Percentiles rank a stretch among this genome's conserved stretches.
Conservation (phyloP, 2,797 vertebrate species). For the Mus spretus region DNA sequence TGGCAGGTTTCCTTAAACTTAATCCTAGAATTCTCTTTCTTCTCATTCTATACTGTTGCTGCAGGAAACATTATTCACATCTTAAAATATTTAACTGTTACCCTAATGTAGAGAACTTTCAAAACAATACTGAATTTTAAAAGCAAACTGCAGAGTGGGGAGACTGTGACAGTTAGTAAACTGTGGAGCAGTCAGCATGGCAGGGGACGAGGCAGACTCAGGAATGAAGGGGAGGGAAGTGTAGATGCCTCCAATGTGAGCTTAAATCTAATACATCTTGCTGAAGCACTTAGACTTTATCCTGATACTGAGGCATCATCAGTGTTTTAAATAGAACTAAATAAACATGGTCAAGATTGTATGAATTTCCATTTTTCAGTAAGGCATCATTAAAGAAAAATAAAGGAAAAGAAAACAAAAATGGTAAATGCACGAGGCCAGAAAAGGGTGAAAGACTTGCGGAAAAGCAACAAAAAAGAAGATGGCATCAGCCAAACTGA, state of each 20-base stretch:
- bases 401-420: not conserved
- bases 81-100: not conserved
- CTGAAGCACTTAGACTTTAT: constrained; percentile 2
- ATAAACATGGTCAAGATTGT: not conserved
- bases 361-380: constrained; percentile 19
- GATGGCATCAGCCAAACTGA: not conserved
- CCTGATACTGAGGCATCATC: not conserved
- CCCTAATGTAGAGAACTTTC: not conserved
- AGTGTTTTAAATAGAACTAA: constrained; percentile 36
- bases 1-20: constrained; percentile 4
- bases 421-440: not conserved
- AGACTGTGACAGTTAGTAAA: constrained; percentile 25
- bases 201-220: not conserved
- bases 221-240: not conserved
- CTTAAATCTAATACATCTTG: not conserved
- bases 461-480: constrained; percentile 22
- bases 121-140: constrained; percentile 21
- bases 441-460: not conserved
- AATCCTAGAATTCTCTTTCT: not conserved
- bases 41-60: not conserved
- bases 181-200: not conserved
- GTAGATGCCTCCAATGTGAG: not conserved
- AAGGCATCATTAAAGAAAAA: constrained; percentile 7
- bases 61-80: not conserved
- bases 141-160: not conserved